Base-by-base conservation (phyloP, 1,140 invertebrate species). In the Cataglyphis hispanica region DNA sequence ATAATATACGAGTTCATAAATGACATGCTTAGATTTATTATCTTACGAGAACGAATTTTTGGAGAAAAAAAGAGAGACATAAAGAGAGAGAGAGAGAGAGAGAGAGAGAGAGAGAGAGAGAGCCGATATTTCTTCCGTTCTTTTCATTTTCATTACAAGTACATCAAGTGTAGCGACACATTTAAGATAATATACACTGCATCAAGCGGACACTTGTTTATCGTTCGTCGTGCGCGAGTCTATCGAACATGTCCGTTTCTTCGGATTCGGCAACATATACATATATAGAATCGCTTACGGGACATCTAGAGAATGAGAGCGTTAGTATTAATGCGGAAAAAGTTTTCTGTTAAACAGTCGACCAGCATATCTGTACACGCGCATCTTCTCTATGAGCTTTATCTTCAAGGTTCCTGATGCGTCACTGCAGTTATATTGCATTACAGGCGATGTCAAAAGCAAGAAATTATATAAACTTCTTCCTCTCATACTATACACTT, bases 61-160 rank as follows among this genome's bases (percentile, higher is more conserved):
- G 58, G 19, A 72, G 50, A 72, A 16, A 72, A 25, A 72, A 0
- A 67, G 11, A 56, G 46, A 56, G 19, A 72, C 6, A 70, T 13
- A 70, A 6, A 72, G 46, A 72, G 27, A 46, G 7, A 58, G 19
- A 76, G n/a, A 53, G 7, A 53, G 60, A 43, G 10, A 61, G 22
- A 46, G 25, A 43, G 22, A 40, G 16, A 77, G 19, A 78, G 0
- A 50, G 11, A 67, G 10, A 50, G 22, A 78, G 25, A 69, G 34
- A 69, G 31, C 50, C 34, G 31, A 58, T 67, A 37, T 67, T 53
- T 34, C 27, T 66, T 25, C n/a, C 43, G 50, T 67, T 56, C 5
- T 37, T 81, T 56, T 70, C n/a, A 69, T 80, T 80, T 80, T 58
- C 77, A 25, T 70, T 56, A 81, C 64, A 81, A 81, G 13, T 81